Evolutionary conservation across 37 sponge, comb jelly and placozoan genomes (phyloP), one percentile per base, ranked within the genome.

Genomic region (Cliona cf. orientalis): DNA sequence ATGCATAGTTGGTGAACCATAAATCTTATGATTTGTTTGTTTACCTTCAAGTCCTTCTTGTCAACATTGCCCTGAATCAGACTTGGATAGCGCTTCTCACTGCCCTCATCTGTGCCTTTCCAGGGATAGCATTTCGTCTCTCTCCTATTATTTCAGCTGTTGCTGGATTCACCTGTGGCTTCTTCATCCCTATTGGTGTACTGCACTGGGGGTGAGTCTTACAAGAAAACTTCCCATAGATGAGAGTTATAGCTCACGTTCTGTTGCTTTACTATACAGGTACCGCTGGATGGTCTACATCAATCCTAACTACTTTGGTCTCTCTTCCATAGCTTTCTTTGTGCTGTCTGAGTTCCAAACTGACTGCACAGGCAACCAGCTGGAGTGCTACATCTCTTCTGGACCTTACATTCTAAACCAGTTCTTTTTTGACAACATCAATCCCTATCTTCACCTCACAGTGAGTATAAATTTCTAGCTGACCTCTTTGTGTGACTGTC

Each of bases 251-350:
- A n/a, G n/a, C n/a, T n/a, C n/a, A n/a, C n/a, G n/a, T n/a, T n/a
- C n/a, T n/a, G n/a, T n/a, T n/a, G n/a, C n/a, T n/a, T n/a, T n/a
- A n/a, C n/a, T n/a, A n/a, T n/a, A 25, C 83, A 90, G 95, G 81
- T 90, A 80, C 29, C 66, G 81, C 21, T 92, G 91, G 88, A 59
- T 96, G 1, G 69, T 84, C 69, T 89, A 82, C 74, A 89, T 95
- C 76, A 95, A 95, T 71, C 96, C 96, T 28, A 95, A 95, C 78
- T 95, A 84, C 45, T 95, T 89, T 76, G 96, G 90, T 19, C 86
- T 91, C 38, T 95, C 96, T 6, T 69, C 90, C 2, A 58, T 70
- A n/a, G 86, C 92, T 5, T 46, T 59, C 39, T 33, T 89, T 6
- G 62, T 92, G 28, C 65, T 95, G 40, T 43, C 38, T 44, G 66